Evolutionary conservation across 2,888 invertebrate genomes (phyloP).

Genomic region (Calliphora vomitoria): DNA sequence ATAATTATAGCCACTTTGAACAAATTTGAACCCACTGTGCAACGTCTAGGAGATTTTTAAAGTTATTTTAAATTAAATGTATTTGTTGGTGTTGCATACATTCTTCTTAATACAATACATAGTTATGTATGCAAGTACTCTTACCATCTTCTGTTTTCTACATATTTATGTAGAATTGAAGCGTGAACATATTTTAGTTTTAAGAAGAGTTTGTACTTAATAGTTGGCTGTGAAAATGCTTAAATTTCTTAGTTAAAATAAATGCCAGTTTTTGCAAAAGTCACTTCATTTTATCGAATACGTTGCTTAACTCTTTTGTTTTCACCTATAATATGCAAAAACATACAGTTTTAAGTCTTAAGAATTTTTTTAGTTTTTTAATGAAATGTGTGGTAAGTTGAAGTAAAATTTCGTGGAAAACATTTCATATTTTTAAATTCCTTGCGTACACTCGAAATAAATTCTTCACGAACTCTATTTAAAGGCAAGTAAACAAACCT

Average conservation of each 20-base stretch:
- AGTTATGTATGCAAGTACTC: neutral
- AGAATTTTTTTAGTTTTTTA: neutral
- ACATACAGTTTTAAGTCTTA: neutral
- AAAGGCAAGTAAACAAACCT: conserved; percentile 7
- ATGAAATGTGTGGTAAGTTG: neutral
- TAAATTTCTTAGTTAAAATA: conserved; percentile 21
- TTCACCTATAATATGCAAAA: neutral
- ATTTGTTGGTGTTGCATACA: conserved; percentile 12
- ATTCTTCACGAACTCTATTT: neutral
- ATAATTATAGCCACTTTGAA: too few species aligned
- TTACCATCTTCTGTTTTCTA: neutral
- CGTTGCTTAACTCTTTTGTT: conserved; percentile 59
- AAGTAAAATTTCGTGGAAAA: neutral
- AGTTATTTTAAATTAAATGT: conserved; percentile 57
- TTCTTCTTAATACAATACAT: neutral
- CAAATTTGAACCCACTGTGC: too few species aligned
- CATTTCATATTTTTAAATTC: neutral
- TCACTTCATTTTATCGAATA: conserved; percentile 11
- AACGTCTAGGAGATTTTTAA: conserved; percentile 30
- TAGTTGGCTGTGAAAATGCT: conserved; percentile 35
- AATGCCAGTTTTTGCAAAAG: conserved; percentile 2
- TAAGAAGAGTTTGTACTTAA: conserved; percentile 15
- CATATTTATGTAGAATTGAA: conserved; percentile 36
- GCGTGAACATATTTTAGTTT: conserved; percentile 57
- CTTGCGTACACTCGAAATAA: neutral